Evolutionary conservation across 2,113 vertebrate genomes (phyloP), one percentile per base, ranked within the genome.

Genomic region (Sturnus vulgaris): DNA sequence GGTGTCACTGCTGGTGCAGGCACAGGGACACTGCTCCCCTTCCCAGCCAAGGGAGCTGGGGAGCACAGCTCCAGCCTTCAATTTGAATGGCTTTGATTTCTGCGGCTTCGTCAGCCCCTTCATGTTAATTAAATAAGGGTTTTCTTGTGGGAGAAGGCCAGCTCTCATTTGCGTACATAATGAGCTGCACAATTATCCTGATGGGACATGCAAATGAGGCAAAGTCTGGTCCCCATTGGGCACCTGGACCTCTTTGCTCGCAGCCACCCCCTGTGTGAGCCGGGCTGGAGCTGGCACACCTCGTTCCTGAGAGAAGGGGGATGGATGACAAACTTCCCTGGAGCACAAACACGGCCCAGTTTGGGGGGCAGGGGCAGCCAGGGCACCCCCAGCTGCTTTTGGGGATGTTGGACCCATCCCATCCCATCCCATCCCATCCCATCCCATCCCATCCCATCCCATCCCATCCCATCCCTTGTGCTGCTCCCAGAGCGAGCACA

Each of bases 61-160:
- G 90, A 77, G 2, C 75, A 3, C 28, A 16, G 20, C 39, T 46
- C 56, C 90, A 95, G 92, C 85, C 90, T 70, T n/a, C 88, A 24
- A 95, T 97, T 97, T 96, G 94, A 96, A 97, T 97, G 94, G 92
- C 96, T 96, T 97, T 95, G 94, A 97, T 95, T 95, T 78, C 91
- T 59, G 92, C 0, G 35, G 95, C 92, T 90, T 37, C 13, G 0
- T 90, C 88, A 73, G 82, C 82, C 91, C 95, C 88, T 94, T 93
- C 88, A 77, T 81, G 88, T 92, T 96, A 93, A 96, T 93, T 40
- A 96, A 92, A 83, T 4, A 31, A 18, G 33, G 35, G 52, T 66
- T 44, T 46, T 79, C 50, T 12, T 86, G 92, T 97, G 95, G 79
- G 90, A 60, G 90, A 95, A 92, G 96, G 92, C 90, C 60, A 85